Percentiles rank a stretch among this genome's conserved stretches.
phyloP scores from a whole-genome alignment of 2,888 invertebrate genomes.

The Acronicta aceris region DNA sequence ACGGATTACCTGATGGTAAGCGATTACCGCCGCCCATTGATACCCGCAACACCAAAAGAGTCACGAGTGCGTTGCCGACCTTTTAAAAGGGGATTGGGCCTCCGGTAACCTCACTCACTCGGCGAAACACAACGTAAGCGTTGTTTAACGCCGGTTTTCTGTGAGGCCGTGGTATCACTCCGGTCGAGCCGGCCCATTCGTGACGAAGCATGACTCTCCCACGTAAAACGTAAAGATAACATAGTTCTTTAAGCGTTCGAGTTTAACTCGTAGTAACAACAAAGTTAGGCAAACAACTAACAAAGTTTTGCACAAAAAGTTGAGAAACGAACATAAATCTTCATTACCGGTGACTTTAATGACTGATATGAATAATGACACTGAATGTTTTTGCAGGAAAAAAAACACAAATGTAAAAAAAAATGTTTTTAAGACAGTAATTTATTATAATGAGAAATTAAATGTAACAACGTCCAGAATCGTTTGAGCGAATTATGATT shows the following conservation, averaged over 20 bases:
- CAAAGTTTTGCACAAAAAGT: slow-evolving; percentile 43
- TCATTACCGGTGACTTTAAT: slow-evolving; percentile 48
- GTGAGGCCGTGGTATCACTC: too few species aligned
- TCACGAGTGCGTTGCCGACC: too few species aligned
- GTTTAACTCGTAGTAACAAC: slow-evolving; percentile 25
- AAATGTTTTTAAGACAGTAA: slow-evolving; percentile 35
- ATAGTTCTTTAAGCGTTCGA: background rate
- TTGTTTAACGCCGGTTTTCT: too few species aligned
- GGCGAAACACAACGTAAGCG: too few species aligned
- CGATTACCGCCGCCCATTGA: too few species aligned
- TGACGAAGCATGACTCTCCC: too few species aligned
- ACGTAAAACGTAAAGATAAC: background rate
- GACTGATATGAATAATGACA: slow-evolving; percentile 48
- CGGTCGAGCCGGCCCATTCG: too few species aligned
- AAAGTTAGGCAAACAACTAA: slow-evolving; percentile 44
- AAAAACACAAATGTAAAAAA: slow-evolving; percentile 42
- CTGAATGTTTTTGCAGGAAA: slow-evolving; percentile 28
- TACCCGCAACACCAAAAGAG: too few species aligned
- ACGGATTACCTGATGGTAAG: too few species aligned
- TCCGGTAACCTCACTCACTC: too few species aligned
- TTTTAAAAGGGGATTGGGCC: too few species aligned
- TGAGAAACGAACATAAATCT: slow-evolving; percentile 43
- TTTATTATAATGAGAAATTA: slow-evolving; percentile 36
- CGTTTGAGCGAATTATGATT: slow-evolving; percentile 24
- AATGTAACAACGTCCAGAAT: slow-evolving; percentile 6